These are phyloP conservation scores for Odontocolon sp. DNA, from an alignment of 2,888 invertebrate genomes.

Conservation along the genomic window DNA sequence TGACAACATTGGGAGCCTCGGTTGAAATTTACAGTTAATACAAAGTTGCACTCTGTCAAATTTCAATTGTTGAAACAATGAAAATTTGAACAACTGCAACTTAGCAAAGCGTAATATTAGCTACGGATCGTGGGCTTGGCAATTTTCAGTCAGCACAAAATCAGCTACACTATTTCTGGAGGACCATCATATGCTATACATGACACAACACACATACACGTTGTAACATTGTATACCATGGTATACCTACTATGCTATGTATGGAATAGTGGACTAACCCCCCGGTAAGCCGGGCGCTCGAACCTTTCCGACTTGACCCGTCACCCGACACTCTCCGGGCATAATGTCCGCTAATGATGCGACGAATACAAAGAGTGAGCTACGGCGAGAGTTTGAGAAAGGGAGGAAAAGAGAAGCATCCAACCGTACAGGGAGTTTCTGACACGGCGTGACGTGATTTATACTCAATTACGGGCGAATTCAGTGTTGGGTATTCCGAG, in stretches of 20 bases:
- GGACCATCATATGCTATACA: too few relatives aligned
- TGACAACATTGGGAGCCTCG: too few relatives aligned
- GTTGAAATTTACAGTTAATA: too few relatives aligned
- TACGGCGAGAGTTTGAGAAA: not conserved
- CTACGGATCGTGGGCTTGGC: too few relatives aligned
- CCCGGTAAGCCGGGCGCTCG: conserved; percentile 18
- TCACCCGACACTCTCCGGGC: conserved; percentile 60
- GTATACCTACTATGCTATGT: not conserved
- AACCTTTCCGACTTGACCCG: conserved; percentile 42
- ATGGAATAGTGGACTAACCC: not conserved
- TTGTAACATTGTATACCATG: too few relatives aligned
- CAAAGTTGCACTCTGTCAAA: too few relatives aligned
- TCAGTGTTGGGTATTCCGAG: conserved; percentile 45
- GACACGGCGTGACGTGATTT: conserved; percentile 62
- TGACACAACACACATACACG: too few relatives aligned
- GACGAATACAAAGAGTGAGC: conserved; percentile 59
- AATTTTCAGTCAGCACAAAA: too few relatives aligned
- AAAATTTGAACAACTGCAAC: too few relatives aligned
- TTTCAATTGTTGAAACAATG: too few relatives aligned
- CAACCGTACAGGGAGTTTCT: conserved; percentile 42
- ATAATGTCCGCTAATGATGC: conserved; percentile 69
- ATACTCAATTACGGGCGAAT: conserved; percentile 72
- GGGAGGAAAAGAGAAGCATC: not conserved
- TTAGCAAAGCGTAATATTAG: too few relatives aligned
- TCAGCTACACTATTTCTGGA: too few relatives aligned